Evolutionary conservation across 2,797 vertebrate species (phyloP).

Genomic region (Brachymystax lenok): DNA sequence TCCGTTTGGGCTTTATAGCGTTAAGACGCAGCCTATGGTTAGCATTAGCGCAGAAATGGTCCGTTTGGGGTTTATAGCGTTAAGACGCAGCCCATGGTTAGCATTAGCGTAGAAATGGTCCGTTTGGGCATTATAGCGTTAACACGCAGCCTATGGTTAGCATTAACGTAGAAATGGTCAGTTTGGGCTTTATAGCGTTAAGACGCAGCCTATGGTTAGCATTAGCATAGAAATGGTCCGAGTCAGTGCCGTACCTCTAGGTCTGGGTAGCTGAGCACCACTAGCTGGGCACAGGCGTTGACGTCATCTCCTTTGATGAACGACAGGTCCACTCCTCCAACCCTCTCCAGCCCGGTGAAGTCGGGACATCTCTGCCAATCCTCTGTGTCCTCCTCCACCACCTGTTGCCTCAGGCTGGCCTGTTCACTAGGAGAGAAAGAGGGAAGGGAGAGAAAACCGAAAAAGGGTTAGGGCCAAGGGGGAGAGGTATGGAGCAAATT

Average conservation of each 20-base stretch:
- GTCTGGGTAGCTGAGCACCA: conserved; percentile 87
- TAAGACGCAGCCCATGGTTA: too few relatives aligned
- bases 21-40: background rate
- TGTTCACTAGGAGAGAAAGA: conserved; percentile 79
- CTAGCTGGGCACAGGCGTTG: conserved; percentile 86
- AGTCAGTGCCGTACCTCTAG: conserved; percentile 73
- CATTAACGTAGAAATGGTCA: too few relatives aligned
- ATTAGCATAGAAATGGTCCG: background rate
- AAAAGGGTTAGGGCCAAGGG: too few relatives aligned
- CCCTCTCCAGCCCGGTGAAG: conserved; percentile 78
- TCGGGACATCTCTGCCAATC: conserved; percentile 77
- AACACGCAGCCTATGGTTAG: too few relatives aligned
- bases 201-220: background rate
- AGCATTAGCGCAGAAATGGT: background rate
- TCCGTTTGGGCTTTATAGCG: too few relatives aligned
- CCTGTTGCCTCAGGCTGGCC: conserved; percentile 64
- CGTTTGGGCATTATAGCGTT: too few relatives aligned
- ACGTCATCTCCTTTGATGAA: conserved; percentile 80
- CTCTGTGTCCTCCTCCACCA: conserved; percentile 82
- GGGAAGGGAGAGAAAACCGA: background rate
- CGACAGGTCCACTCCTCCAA: conserved; percentile 90
- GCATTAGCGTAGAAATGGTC: too few relatives aligned
- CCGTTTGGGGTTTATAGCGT: too few relatives aligned
- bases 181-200: too few relatives aligned
- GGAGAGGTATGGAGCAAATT: background rate